A percentile compares a stretch with the other conserved stretches of the same genome.
These are phyloP conservation scores for Aelia acuminata DNA, from an alignment of 2,888 invertebrate species.

Conservation along the genomic window DNA sequence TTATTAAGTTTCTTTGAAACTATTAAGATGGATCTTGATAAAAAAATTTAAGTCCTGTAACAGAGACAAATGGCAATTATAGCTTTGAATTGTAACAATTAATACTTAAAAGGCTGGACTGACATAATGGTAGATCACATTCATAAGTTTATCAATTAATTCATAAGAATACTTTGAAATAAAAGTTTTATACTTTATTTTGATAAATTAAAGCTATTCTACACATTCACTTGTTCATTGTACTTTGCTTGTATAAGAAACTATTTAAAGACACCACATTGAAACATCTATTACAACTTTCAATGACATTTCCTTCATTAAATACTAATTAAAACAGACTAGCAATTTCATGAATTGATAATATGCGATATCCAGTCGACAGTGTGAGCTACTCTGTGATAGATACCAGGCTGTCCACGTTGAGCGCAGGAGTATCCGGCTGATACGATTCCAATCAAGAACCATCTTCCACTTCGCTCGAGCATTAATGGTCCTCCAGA, in stretches of 20 bases:
- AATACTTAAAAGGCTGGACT: not conserved
- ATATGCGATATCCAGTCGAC: slow-evolving; percentile 91
- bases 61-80: not conserved
- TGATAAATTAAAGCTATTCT: slow-evolving; percentile 41
- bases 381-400: slow-evolving; percentile 92
- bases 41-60: not conserved
- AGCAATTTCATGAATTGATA: slow-evolving; percentile 70
- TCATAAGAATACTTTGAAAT: not conserved
- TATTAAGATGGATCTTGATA: too few relatives aligned
- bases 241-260: slow-evolving; percentile 8
- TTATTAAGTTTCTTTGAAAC: not conserved
- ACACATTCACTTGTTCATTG: slow-evolving; percentile 17
- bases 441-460: slow-evolving; percentile 90
- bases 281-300: not conserved
- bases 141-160: not conserved
- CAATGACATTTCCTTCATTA: not conserved
- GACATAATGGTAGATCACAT: not conserved
- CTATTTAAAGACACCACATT: not conserved
- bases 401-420: slow-evolving; percentile 93
- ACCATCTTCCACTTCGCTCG: slow-evolving; percentile 89
- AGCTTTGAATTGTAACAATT: not conserved
- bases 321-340: slow-evolving; percentile 19
- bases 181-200: not conserved
- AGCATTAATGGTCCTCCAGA: slow-evolving; percentile 93
- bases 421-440: slow-evolving; percentile 96